Conservation (phyloP, 1,140 invertebrate species). For the Bicyclus anynana region DNA sequence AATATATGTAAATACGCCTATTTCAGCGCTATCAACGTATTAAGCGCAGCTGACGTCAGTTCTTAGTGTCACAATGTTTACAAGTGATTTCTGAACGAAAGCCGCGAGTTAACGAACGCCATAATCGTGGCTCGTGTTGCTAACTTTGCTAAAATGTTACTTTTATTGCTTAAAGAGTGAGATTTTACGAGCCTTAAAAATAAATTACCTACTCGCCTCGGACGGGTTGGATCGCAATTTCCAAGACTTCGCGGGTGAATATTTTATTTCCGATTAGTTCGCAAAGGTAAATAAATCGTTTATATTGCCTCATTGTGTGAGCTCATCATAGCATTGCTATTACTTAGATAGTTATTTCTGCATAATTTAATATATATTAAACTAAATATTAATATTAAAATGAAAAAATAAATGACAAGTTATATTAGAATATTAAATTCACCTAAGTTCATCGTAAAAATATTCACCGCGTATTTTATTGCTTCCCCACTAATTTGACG, state of each 20-base stretch:
- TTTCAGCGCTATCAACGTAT: slow-evolving; percentile 43
- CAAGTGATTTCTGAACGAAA: slow-evolving; percentile 62
- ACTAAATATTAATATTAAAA: background rate
- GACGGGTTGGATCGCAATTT: slow-evolving; percentile 57
- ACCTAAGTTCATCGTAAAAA: slow-evolving; percentile 7
- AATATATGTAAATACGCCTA: slow-evolving; percentile 58
- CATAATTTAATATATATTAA: background rate
- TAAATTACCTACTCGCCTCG: slow-evolving; percentile 68
- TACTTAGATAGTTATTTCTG: background rate
- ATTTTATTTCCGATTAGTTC: slow-evolving; percentile 61
- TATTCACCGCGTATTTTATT: slow-evolving; percentile 22
- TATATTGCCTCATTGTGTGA: slow-evolving; percentile 39
- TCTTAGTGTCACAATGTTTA: slow-evolving; percentile 66
- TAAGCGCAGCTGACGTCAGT: slow-evolving; percentile 48
- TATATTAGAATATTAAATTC: background rate
- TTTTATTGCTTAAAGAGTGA: slow-evolving; percentile 72
- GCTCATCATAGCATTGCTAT: slow-evolving; percentile 9
- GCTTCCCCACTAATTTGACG: slow-evolving; percentile 18
- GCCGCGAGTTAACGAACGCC: slow-evolving; percentile 47
- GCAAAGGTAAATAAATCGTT: slow-evolving; percentile 53
- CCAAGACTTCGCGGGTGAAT: slow-evolving; percentile 58
- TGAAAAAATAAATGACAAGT: background rate
- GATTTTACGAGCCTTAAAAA: slow-evolving; percentile 74
- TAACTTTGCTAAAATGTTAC: slow-evolving; percentile 72
- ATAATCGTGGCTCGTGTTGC: slow-evolving; percentile 50